Base-by-base conservation (phyloP, 2,113 vertebrate genomes). In the Sinocyclocheilus maitianheensis region DNA sequence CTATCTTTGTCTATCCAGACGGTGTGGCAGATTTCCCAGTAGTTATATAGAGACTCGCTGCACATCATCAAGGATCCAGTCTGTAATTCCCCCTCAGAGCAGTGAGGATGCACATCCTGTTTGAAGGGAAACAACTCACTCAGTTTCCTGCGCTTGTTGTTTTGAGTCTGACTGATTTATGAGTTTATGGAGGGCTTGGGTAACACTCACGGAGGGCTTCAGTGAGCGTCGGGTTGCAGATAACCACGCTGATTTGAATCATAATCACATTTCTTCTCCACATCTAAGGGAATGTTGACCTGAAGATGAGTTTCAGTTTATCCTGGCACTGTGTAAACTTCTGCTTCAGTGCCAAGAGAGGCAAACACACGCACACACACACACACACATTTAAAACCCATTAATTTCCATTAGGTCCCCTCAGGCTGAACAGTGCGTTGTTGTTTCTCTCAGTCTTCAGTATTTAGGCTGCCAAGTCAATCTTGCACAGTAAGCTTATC, bases 401-500 rank as follows among this genome's bases (percentile, higher is more conserved):
- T 83, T 87, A 40, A 88, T 90, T 86, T 87, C 67, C 80, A 87
- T 87, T 80, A 85, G 58, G 67, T 77, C 58, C 79, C 85, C 75
- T 78, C 46, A 83, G 85, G 87, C 81, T 86, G 72, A 86, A 86
- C 60, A 83, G 55, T 78, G 74, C 75, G 77, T 82, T 63, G 26
- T 84, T 88, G 84, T 84, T 85, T 88, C 83, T 86, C 85, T 84
- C 81, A 72, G 84, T 65, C 48, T 82, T 71, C 71, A 78, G 80
- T 86, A 67, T 88, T 84, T 84, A 65, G 71, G 84, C 81, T 87
- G 83, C 79, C 80, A 79, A 83, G 84, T 86, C 71, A 78, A 46
- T 84, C 86, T 74, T 84, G 78, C 86, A 78, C 71, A 84, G 69
- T 89, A 86, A 86, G 84, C 81, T 74, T 89, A 84, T 89, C 85